These are phyloP conservation scores for Dinothrombium tinctorium DNA, from an alignment of 1,140 invertebrate genomes.

Conservation along the genomic window DNA sequence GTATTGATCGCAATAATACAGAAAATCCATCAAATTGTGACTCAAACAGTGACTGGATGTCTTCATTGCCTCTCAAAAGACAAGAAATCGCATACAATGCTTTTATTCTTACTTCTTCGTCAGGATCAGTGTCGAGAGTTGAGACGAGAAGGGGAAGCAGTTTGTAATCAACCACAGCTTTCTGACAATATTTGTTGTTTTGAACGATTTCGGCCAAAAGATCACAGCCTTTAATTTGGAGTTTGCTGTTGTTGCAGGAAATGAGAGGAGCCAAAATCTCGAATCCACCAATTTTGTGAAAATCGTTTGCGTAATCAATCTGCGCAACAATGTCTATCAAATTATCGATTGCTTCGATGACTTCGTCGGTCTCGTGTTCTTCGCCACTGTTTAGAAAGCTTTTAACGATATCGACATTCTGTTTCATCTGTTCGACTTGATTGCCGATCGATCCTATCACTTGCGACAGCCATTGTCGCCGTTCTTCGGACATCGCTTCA, in stretches of 20 bases:
- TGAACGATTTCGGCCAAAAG: slow-evolving; percentile 44
- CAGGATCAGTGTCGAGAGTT: slow-evolving; percentile 34
- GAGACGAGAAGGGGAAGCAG: slow-evolving; percentile 35
- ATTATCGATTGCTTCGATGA: no score
- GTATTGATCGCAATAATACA: not conserved
- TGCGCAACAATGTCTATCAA: slow-evolving; percentile 8
- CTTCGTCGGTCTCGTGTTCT: no score
- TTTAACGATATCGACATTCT: no score
- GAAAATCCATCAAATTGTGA: not conserved
- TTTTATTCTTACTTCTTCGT: slow-evolving; percentile 33
- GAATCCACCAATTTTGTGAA: slow-evolving; percentile 54
- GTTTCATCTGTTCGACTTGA: no score
- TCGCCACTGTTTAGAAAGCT: no score
- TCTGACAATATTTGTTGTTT: slow-evolving; percentile 51
- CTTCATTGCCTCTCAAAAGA: slow-evolving; percentile 17
- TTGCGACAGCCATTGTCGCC: no score
- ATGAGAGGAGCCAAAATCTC: slow-evolving; percentile 37
- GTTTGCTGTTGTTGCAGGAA: slow-evolving; percentile 30
- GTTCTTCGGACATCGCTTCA: no score
- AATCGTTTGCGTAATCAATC: slow-evolving; percentile 26
- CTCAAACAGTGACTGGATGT: not conserved
- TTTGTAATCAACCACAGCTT: slow-evolving; percentile 32
- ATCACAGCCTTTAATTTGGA: slow-evolving; percentile 35
- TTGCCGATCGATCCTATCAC: no score
- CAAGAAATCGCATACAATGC: slow-evolving; percentile 42